A percentile compares a stretch with the other conserved stretches of the same genome.
These are phyloP conservation scores for Elephas maximus DNA, from an alignment of 2,113 vertebrate species.

Conservation along the genomic window DNA sequence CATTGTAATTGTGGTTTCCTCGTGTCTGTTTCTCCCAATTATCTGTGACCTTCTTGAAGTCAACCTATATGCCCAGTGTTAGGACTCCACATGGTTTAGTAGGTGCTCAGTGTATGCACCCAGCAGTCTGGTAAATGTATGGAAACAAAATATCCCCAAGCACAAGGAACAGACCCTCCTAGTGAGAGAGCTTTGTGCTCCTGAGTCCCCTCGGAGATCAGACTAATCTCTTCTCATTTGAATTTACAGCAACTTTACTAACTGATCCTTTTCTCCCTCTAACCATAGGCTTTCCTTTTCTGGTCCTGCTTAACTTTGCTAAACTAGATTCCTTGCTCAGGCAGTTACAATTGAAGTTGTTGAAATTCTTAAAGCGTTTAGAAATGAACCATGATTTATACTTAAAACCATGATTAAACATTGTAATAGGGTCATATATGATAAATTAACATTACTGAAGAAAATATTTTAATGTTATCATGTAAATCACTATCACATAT, in stretches of 20 bases:
- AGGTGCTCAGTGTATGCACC: no score
- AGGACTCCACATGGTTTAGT: not conserved
- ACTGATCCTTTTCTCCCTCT: not conserved
- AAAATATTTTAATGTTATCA: constrained; percentile 40
- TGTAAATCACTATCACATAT: not conserved
- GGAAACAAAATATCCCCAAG: not conserved
- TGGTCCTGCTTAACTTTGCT: constrained; percentile 36
- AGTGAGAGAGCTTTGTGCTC: not conserved
- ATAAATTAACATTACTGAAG: constrained; percentile 23
- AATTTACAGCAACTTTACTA: not conserved
- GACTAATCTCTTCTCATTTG: not conserved
- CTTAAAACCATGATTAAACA: not conserved
- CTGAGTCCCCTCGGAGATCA: not conserved
- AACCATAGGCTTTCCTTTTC: not conserved
- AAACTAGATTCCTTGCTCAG: not conserved
- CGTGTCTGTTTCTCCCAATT: not conserved
- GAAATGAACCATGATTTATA: constrained; percentile 10
- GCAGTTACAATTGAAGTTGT: not conserved
- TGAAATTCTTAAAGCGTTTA: constrained; percentile 36
- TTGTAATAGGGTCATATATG: not conserved
- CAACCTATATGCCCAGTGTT: not conserved
- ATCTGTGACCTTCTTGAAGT: not conserved
- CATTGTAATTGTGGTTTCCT: not conserved
- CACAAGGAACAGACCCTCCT: not conserved
- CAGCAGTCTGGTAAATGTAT: not conserved